Base-by-base conservation (phyloP, 2,113 vertebrate species). In the Oenanthe melanoleuca region DNA sequence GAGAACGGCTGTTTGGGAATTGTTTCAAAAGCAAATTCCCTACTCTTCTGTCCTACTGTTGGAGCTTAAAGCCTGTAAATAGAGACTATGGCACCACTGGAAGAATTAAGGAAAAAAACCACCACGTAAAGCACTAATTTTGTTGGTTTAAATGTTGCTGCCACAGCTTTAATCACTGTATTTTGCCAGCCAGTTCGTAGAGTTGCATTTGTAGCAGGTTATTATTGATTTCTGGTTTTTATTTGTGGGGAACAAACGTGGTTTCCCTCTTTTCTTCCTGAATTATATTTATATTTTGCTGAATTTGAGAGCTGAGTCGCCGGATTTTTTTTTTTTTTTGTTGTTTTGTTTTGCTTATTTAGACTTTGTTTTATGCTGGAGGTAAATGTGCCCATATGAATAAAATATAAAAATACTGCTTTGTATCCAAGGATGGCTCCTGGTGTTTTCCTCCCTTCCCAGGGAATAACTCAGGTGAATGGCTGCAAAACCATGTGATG, bases 351-450 rank as follows among this genome's bases (percentile, higher is more conserved):
- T 86, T 83, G 95, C 96, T 97, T 97, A 70, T 90, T 95, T 53
- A 88, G 94, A 86, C 82, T 74, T 92, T 91, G 90, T 91, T 96
- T 96, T 93, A 93, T 84, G 94, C 95, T 95, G 75, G 72, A 97
- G 95, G 97, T 94, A 97, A 97, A 98, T 73, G 95, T 70, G 95
- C 97, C 88, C 91, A 21, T 97, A 98, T 96, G 97, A 98, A 98
- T 98, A 98, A 98, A 89, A 98, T 96, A 96, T 96, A 97, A 96
- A 97, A 98, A 98, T 96, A 97, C 97, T 92, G 97, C 98, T 98
- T 98, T 98, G 98, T 98, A 98, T 85, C 95, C 82, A 75, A 96
- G 96, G 89, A 85, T 8, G 97, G 75, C 89, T 98, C 96, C 86
- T 40, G 40, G 59, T 28, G 14, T 34, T 8, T 96, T 96, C 73